A percentile compares a stretch with the other conserved stretches of the same genome.
phyloP scores from a whole-genome alignment of 1,140 invertebrate species.

The Conopomorpha cramerella region DNA sequence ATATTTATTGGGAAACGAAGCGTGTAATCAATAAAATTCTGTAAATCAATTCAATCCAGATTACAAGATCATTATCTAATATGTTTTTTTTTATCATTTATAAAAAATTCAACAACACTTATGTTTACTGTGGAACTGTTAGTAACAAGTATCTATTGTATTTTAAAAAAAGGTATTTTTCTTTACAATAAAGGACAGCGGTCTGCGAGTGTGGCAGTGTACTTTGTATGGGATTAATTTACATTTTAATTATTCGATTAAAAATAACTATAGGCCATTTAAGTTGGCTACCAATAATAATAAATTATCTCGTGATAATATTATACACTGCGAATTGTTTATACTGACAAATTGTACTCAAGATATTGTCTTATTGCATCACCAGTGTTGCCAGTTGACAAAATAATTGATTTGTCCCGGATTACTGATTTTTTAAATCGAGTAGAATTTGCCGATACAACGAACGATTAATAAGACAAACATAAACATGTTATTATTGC shows the following conservation, averaged over 20 bases:
- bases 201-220: slow-evolving; percentile 56
- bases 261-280: slow-evolving; percentile 40
- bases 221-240: slow-evolving; percentile 25
- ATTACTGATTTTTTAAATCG: too few relatives aligned
- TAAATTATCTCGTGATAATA: slow-evolving; percentile 16
- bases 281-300: slow-evolving; percentile 58
- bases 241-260: slow-evolving; percentile 14
- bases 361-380: too few relatives aligned
- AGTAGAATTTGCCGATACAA: too few relatives aligned
- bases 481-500: too few relatives aligned
- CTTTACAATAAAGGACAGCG: slow-evolving; percentile 39
- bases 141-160: slow-evolving; percentile 53
- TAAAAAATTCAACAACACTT: slow-evolving; percentile 60
- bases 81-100: slow-evolving; percentile 56
- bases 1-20: slow-evolving; percentile 15
- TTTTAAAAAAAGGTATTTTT: slow-evolving; percentile 39
- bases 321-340: too few relatives aligned
- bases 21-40: slow-evolving; percentile 50
- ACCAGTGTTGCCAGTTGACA: too few relatives aligned
- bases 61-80: slow-evolving; percentile 59
- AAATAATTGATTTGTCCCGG: too few relatives aligned
- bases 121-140: slow-evolving; percentile 53
- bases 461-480: too few relatives aligned
- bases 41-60: slow-evolving; percentile 57
- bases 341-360: too few relatives aligned